Base-by-base conservation (phyloP, 2,888 invertebrate species). In the Anoplius nigerrimus region DNA sequence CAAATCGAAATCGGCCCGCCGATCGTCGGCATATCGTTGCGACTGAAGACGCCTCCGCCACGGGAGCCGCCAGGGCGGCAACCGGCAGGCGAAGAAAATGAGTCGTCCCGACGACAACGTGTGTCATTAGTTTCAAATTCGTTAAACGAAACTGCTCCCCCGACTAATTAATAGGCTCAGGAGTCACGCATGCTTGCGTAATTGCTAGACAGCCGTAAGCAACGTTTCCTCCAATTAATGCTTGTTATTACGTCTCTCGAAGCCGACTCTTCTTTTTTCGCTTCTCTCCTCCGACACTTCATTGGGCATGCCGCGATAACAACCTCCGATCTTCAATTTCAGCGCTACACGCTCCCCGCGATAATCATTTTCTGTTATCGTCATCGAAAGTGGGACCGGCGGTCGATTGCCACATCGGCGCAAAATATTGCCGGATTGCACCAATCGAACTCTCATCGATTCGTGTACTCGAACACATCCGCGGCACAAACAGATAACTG, bases 41-140 rank as follows among this genome's bases (percentile, higher is more conserved):
- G 34, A 34, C 1, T 34, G 11, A 34, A 34, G 34, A 34, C 6
- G 24, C 24, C 24, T 24, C 24, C 24, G 24, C 3, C 24, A 24
- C 24, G 24, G 2, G 6, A 6, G 6, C 24, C 2, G 3, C 6
- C 24, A 24, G 6, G n/a, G n/a, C 6, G 24, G 24, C 6, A 24
- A 24, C 6, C 6, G 24, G 2, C 24, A 24, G 42, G 24, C 56
- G 56, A 20, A 22, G 22, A 59, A 66, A 75, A 75, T 70, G 66
- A 63, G 42, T 22, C 64, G 65, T 67, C 11, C 51, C 51, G 27
- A 56, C 21, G 13, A 21, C 67, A 60, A 54, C 58, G 60, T 61
- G 56, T 66, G 66, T 72, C 58, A 77, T 73, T 74, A 74, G 62
- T 71, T 71, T 61, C 59, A 58, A 72, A 79, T 66, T 75, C 66